Percentiles rank a stretch among this genome's conserved stretches.
phyloP scores from a whole-genome alignment of 2,888 invertebrate genomes.

The Macrophya alboannulata region DNA sequence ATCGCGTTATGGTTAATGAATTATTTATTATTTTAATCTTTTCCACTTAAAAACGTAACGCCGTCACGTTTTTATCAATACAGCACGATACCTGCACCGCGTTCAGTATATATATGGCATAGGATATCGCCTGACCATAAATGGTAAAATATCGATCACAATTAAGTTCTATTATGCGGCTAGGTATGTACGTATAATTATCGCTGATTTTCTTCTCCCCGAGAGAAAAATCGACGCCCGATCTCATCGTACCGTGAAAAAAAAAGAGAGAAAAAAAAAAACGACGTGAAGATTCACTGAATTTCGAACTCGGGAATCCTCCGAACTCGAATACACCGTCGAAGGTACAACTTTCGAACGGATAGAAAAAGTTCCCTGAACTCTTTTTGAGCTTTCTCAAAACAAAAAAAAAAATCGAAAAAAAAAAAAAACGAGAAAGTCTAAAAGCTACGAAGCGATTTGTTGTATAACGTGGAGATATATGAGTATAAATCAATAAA shows the following conservation, averaged over 20 bases:
- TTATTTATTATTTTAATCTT: conserved; percentile 52
- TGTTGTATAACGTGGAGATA: too few species aligned
- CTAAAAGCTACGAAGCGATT: too few species aligned
- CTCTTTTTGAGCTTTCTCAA: too few species aligned
- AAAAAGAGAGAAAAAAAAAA: too few species aligned
- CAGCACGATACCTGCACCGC: background rate
- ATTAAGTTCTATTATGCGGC: background rate
- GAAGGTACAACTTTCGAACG: too few species aligned
- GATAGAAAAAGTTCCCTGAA: too few species aligned
- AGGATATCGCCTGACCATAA: conserved; percentile 44
- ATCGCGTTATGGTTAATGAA: conserved; percentile 34
- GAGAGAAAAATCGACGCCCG: background rate
- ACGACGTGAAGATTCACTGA: too few species aligned
- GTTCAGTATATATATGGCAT: background rate
- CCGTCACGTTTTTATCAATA: background rate
- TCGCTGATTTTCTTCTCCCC: background rate
- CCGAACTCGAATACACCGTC: too few species aligned
- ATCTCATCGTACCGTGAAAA: background rate
- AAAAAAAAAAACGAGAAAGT: too few species aligned
- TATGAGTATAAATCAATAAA: too few species aligned
- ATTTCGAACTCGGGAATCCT: too few species aligned
- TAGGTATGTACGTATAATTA: background rate
- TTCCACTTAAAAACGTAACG: conserved; percentile 4
- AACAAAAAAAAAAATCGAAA: too few species aligned
- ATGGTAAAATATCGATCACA: conserved; percentile 36